A percentile compares a stretch with the other conserved stretches of the same genome.
Evolutionary conservation across 2,113 vertebrate genomes (phyloP).

Genomic region (Stigmatopora nigra): DNA sequence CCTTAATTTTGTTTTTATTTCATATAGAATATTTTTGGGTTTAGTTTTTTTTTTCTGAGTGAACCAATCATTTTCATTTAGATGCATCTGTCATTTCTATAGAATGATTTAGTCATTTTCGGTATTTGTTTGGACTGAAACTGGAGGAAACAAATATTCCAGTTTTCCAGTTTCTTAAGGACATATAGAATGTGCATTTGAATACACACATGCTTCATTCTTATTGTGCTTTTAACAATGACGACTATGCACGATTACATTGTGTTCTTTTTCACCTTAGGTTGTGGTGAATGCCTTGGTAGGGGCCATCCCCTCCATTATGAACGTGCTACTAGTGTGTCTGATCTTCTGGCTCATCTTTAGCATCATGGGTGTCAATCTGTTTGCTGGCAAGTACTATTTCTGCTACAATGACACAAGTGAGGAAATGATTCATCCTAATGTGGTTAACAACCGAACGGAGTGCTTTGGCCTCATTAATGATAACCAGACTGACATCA

Average conservation of each 20-base stretch:
- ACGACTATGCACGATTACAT: neutral
- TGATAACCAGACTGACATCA: conserved; percentile 74
- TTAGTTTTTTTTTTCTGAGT: too few relatives aligned
- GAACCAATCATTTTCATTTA: too few relatives aligned
- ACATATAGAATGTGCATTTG: conserved; percentile 44
- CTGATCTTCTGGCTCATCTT: conserved; percentile 99
- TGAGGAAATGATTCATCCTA: conserved; percentile 69
- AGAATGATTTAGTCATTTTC: too few relatives aligned
- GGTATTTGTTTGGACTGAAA: too few relatives aligned
- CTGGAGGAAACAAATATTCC: too few relatives aligned
- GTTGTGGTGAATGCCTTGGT: conserved; percentile 99
- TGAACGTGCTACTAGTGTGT: conserved; percentile 99
- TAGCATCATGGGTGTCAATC: conserved; percentile 99
- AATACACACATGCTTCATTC: conserved; percentile 12
- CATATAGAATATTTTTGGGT: too few relatives aligned
- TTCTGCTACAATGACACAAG: conserved; percentile 88
- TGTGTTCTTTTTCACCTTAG: conserved; percentile 57
- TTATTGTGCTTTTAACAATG: neutral
- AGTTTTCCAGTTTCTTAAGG: neutral
- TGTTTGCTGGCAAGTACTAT: conserved; percentile 97
- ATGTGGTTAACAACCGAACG: conserved; percentile 81
- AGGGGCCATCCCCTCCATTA: conserved; percentile 98
- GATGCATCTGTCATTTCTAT: too few relatives aligned
- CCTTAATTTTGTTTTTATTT: too few relatives aligned
- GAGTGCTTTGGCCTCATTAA: conserved; percentile 78